Base-by-base conservation (phyloP, 2,797 vertebrate species). In the Pogoniulus pusillus region DNA sequence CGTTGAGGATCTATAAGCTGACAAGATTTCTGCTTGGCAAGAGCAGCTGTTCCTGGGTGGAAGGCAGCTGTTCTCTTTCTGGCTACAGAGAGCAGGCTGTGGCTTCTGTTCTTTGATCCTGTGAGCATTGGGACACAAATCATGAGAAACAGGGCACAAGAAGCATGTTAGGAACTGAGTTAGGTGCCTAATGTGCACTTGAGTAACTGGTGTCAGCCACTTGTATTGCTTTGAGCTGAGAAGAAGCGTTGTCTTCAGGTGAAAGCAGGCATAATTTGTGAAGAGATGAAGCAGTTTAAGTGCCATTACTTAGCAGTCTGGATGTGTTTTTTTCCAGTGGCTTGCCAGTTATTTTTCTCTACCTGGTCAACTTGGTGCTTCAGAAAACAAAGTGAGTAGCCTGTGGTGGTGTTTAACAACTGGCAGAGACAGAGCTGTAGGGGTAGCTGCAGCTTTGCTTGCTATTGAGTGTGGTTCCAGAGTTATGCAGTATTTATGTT, bases 401-500 rank as follows among this genome's bases (percentile, higher is more conserved):
- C 72, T 64, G 5, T n/a, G 12, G 57, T 29, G 73, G 17, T 80
- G 60, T 84, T 53, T 24, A 3, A 10, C 54, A 5, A 19, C 54
- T 4, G 18, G 39, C 49, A 23, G 69, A 69, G 81, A 41, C 54
- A 30, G 39, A 70, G 10, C 19, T 3, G 37, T 41, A 62, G 39
- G 3, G 2, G 45, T 69, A 37, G 71, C 93, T 88, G 3, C 0
- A 5, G 35, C 59, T 69, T 16, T 64, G 47, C 80, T 73, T 37
- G 43, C 4, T 34, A 65, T 17, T 24, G 68, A 90, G 65, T 0
- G 1, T 1, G 7, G 81, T n/a, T 60, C 1, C 3, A 17, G 79
- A 57, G 39, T 96, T 96, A 89, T 74, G 78, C 90, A 96, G 96
- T 94, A 69, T 92, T 90, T 87, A 75, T 87, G 58, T 90, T 89